These are phyloP conservation scores for Catamblyrhynchus diadema DNA, from an alignment of 2,797 vertebrate species.

Conservation along the genomic window DNA sequence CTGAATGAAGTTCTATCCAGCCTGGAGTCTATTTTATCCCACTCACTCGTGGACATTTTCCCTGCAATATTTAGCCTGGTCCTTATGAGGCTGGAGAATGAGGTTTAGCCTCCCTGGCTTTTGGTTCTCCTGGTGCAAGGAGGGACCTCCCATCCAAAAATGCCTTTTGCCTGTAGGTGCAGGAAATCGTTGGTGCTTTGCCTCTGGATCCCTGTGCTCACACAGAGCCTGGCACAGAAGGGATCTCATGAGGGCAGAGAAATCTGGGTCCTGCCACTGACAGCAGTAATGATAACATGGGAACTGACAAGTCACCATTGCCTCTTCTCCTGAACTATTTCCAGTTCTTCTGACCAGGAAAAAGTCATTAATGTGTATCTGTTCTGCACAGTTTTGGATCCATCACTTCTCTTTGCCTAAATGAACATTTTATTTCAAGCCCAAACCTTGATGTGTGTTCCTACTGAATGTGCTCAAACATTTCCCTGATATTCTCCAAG, in stretches of 20 bases:
- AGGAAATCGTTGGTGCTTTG: neutral
- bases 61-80: neutral
- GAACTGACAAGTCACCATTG: neutral
- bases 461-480: slow-evolving; percentile 14
- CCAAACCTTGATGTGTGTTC: neutral
- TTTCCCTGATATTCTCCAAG: slow-evolving; percentile 35
- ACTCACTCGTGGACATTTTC: neutral
- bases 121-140: neutral
- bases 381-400: neutral
- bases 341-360: neutral
- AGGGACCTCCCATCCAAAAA: neutral
- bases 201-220: neutral
- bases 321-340: neutral
- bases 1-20: neutral
- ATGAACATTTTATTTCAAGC: neutral
- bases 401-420: neutral
- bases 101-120: neutral
- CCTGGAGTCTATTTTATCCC: neutral
- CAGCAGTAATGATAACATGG: neutral
- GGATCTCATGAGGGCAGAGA: neutral
- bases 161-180: neutral
- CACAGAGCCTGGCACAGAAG: neutral
- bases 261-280: neutral
- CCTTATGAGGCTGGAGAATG: neutral
- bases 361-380: neutral